Evolutionary conservation across 2,888 invertebrate species (phyloP).

Genomic region (Drosophila macrospina): DNA sequence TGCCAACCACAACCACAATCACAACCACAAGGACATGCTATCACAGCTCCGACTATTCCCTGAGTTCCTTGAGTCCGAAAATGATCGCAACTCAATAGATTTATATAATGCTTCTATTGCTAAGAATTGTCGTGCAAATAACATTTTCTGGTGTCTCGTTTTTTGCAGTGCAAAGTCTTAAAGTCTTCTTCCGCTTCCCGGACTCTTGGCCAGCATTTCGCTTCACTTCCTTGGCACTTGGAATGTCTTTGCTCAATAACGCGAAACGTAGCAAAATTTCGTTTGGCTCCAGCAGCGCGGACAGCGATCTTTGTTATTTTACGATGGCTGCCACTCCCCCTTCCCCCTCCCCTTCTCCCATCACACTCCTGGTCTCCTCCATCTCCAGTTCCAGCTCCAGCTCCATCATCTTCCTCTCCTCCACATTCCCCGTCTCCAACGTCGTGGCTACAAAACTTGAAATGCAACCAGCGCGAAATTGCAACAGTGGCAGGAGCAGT

Average conservation of each 20-base stretch:
- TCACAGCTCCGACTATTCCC: neutral
- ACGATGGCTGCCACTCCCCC: conserved; percentile 48
- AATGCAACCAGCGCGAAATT: conserved; percentile 78
- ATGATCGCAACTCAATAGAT: neutral
- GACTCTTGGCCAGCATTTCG: conserved; percentile 41
- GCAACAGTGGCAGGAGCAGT: conserved; percentile 57
- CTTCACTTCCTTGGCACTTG: conserved; percentile 64
- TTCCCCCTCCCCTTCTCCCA: neutral
- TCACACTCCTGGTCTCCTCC: no score
- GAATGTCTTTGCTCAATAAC: conserved; percentile 73
- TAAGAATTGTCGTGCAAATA: no score
- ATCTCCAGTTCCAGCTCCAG: no score
- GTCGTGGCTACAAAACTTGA: conserved; percentile 69
- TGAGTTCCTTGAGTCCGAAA: neutral
- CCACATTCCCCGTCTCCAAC: conserved; percentile 41
- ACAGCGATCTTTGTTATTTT: conserved; percentile 74
- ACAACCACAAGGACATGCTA: neutral
- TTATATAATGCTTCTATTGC: neutral
- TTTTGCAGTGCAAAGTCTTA: conserved; percentile 57
- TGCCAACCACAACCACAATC: no score
- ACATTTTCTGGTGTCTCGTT: conserved; percentile 14
- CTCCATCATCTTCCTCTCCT: neutral
- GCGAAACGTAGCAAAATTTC: conserved; percentile 68
- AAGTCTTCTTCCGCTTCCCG: conserved; percentile 28
- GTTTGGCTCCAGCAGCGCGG: conserved; percentile 72